Conservation (phyloP, 2,113 vertebrate genomes). For the Anolis carolinensis region DNA sequence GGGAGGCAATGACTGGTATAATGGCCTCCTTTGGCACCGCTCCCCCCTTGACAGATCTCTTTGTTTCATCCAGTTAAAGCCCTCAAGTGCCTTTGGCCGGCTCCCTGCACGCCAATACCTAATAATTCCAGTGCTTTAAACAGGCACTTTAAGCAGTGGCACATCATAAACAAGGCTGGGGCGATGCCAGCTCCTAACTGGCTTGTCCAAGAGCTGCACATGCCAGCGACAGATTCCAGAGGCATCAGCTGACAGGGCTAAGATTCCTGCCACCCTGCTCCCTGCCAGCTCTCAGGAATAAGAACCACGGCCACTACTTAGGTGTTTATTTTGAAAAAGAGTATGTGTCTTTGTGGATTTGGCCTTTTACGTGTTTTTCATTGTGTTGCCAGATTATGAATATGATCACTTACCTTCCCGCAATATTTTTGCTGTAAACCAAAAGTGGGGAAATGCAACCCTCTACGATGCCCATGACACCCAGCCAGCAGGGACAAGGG, state of each 20-base stretch:
- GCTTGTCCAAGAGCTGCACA: background rate
- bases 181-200: background rate
- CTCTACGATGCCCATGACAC: too few relatives aligned
- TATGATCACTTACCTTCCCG: too few relatives aligned
- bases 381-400: background rate
- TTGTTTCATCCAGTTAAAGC: background rate
- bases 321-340: background rate
- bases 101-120: background rate
- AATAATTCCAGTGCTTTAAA: background rate
- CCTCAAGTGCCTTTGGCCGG: background rate
- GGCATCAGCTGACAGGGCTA: background rate
- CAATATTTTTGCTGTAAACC: too few relatives aligned
- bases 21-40: conserved; percentile 7
- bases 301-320: background rate
- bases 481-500: too few relatives aligned
- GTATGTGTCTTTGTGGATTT: background rate
- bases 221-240: background rate
- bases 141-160: conserved; percentile 7
- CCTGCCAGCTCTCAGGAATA: background rate
- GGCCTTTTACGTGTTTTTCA: background rate
- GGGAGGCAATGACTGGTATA: background rate
- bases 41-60: background rate
- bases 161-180: conserved; percentile 7
- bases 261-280: background rate
- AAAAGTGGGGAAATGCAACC: too few relatives aligned